Evolutionary conservation across 2,888 invertebrate genomes (phyloP), one percentile per base, ranked within the genome.

Genomic region (Cecidostiba fungosa): DNA sequence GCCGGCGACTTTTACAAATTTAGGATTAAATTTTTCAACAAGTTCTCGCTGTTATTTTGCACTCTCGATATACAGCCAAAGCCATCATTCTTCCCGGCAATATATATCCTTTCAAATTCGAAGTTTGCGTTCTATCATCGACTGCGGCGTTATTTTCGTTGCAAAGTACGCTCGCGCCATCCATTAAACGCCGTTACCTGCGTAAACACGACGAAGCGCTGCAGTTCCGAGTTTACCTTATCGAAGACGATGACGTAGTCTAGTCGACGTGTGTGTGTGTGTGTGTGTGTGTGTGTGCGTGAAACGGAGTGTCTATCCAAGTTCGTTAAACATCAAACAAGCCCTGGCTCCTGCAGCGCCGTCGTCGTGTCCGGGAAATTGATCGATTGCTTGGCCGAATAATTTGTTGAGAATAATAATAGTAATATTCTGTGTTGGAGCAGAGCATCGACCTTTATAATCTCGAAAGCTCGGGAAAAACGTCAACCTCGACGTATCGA

Each of bases 101-200:
- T 29, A 14, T 23, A n/a, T 19, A 62, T 8, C 62, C 59, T 8
- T 59, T 50, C 47, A 47, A 16, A 47, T 47, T 47, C 47, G 19
- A 23, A 62, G 62, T 62, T 62, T 62, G 62, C 62, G 10, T 62
- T 62, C 62, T 62, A 62, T 62, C 23, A 62, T 62, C 62, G 23
- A n/a, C 59, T 23, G 10, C 39, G 43, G 70, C 80, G 86, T 87
- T 89, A 88, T 89, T 90, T 90, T 89, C 89, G 87, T 88, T 88
- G 87, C 87, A 88, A 89, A 89, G 88, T 88, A 87, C 87, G 86
- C 70, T 43, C 62, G 84, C 87, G 84, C 89, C 88, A 89, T 90
- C 89, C 89, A 89, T 90, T 90, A 90, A 88, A 88, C 88, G 88
- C 87, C 87, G 90, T 88, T 89, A 88, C 88, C 87, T 89, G 87